phyloP scores from a whole-genome alignment of 2,113 vertebrate genomes.

The Sinosuthora webbiana region DNA sequence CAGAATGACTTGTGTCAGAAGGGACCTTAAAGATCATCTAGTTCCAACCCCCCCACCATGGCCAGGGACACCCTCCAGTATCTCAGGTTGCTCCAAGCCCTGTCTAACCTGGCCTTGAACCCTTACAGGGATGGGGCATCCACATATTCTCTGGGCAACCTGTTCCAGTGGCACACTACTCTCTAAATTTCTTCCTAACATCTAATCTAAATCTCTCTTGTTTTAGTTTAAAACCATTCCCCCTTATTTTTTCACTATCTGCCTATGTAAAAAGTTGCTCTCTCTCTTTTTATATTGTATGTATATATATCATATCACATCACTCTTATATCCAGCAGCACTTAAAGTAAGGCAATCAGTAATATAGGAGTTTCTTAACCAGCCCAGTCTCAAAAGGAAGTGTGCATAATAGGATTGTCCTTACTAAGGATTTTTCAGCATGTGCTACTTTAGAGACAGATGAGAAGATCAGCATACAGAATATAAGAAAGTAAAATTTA shows the following conservation, averaged over 20 bases:
- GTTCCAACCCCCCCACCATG: neutral
- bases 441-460: neutral
- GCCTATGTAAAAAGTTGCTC: neutral
- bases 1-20: neutral
- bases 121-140: neutral
- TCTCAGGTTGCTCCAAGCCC: neutral
- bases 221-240: neutral
- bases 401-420: neutral
- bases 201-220: neutral
- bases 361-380: neutral
- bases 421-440: neutral
- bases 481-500: neutral
- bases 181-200: neutral
- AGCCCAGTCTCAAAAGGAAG: neutral
- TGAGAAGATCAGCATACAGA: neutral
- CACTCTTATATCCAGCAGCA: neutral
- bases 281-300: neutral
- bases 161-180: neutral
- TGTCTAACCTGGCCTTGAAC: neutral
- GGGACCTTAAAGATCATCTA: neutral
- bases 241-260: neutral
- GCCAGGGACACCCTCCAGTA: neutral
- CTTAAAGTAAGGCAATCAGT: neutral
- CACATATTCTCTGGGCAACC: neutral
- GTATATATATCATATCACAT: neutral